A percentile compares a stretch with the other conserved stretches of the same genome.
phyloP scores from a whole-genome alignment of 2,113 vertebrate species.

The Atherinomorus stipes region DNA sequence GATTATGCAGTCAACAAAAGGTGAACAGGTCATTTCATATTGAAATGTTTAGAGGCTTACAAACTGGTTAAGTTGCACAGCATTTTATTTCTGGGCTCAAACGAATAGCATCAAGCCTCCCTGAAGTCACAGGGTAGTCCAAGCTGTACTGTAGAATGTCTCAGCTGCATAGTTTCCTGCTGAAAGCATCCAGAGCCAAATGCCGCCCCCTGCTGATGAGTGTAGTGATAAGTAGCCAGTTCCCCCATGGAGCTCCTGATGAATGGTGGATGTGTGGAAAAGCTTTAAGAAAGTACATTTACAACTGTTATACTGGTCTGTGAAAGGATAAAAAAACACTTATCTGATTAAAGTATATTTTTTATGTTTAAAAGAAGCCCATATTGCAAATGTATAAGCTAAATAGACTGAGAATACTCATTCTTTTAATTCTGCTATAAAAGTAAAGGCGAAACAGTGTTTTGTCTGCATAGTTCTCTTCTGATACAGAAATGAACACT shows the following conservation, averaged over 20 bases:
- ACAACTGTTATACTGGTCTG: not conserved
- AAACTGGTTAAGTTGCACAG: not conserved
- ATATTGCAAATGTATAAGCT: too few relatives aligned
- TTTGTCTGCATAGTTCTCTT: not conserved
- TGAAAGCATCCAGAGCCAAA: slow-evolving; percentile 72
- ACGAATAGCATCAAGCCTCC: not conserved
- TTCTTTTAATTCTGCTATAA: too few relatives aligned
- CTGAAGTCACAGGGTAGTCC: slow-evolving; percentile 16
- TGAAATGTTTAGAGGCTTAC: not conserved
- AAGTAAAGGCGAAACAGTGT: too few relatives aligned
- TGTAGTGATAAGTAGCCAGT: slow-evolving; percentile 66
- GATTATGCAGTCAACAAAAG: not conserved
- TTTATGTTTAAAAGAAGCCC: not conserved
- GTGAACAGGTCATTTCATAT: not conserved
- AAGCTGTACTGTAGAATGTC: slow-evolving; percentile 30
- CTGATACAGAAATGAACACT: not conserved
- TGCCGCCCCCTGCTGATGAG: slow-evolving; percentile 72
- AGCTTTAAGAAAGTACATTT: slow-evolving; percentile 11
- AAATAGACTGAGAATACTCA: too few relatives aligned
- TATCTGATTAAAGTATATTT: not conserved
- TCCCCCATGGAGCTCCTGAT: slow-evolving; percentile 67
- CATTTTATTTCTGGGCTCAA: not conserved
- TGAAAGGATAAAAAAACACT: too few relatives aligned
- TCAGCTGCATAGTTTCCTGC: slow-evolving; percentile 61
- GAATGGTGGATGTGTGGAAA: slow-evolving; percentile 71